Percentiles rank a stretch among this genome's conserved stretches.
Evolutionary conservation across 2,113 vertebrate genomes (phyloP).

Genomic region (Hyla sarda): DNA sequence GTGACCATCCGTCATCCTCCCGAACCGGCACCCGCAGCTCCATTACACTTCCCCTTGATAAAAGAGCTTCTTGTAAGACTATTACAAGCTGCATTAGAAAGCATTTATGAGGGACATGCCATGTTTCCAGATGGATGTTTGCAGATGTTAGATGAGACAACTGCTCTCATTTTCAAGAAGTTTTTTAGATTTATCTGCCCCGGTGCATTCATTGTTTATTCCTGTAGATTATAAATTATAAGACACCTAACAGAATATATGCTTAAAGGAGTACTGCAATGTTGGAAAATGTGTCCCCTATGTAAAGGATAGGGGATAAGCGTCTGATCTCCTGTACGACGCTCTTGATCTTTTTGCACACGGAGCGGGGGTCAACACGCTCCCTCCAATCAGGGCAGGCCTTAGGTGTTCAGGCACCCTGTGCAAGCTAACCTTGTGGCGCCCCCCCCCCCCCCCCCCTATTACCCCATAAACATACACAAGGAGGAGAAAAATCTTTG

Average conservation of each 20-base stretch:
- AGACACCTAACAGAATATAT: neutral
- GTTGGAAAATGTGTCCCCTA: too few relatives aligned
- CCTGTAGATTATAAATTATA: neutral
- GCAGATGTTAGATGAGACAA: neutral
- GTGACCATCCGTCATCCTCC: neutral
- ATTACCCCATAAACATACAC: too few relatives aligned
- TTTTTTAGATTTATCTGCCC: neutral
- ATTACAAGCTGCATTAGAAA: constrained; percentile 20
- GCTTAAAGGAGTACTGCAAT: neutral
- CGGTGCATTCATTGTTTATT: neutral
- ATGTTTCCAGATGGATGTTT: neutral
- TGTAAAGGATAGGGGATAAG: too few relatives aligned
- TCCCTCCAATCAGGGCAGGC: too few relatives aligned
- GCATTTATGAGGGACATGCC: neutral
- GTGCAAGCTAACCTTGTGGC: too few relatives aligned
- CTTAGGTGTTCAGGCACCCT: too few relatives aligned
- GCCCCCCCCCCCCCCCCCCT: too few relatives aligned
- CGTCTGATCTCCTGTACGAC: too few relatives aligned
- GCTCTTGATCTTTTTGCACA: too few relatives aligned
- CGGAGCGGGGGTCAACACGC: too few relatives aligned
- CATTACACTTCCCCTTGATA: neutral
- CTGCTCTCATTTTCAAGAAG: neutral
- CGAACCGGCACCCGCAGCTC: neutral
- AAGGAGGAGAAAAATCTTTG: too few relatives aligned
- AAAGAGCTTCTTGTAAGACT: constrained; percentile 10